These are phyloP conservation scores for Cantharis flavilabris DNA, from an alignment of 2,888 invertebrate species.

Conservation along the genomic window DNA sequence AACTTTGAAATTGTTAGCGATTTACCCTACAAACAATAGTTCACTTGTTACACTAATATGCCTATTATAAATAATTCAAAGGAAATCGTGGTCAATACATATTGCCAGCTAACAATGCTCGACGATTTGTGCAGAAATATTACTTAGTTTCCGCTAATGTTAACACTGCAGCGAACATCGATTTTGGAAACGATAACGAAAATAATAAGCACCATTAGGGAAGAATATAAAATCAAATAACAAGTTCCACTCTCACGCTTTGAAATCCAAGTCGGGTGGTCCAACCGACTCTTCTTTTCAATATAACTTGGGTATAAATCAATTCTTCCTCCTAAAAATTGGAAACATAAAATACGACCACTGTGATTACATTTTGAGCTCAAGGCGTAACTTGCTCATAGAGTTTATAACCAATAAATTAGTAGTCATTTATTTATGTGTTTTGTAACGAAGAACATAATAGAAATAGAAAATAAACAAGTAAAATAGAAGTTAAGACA, in stretches of 20 bases:
- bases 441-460: not conserved
- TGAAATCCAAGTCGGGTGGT: not conserved
- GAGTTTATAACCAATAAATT: not conserved
- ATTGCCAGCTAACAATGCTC: not conserved
- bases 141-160: not conserved
- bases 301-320: not conserved
- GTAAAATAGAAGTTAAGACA: not conserved
- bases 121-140: not conserved
- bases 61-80: constrained; percentile 31
- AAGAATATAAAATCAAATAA: not conserved
- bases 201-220: not conserved
- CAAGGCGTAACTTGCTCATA: not conserved
- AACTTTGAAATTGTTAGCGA: constrained; percentile 34
- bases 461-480: not conserved
- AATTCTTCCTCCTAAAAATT: not conserved
- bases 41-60: constrained; percentile 31
- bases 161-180: not conserved
- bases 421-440: not conserved
- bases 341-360: not conserved
- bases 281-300: not conserved
- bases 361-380: not conserved
- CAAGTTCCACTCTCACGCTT: not conserved
- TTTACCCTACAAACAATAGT: constrained; percentile 33
- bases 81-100: constrained; percentile 22
- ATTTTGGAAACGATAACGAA: not conserved